A percentile compares a stretch with the other conserved stretches of the same genome.
Evolutionary conservation across 2,888 invertebrate genomes (phyloP).

Genomic region (Tricholauxania praeusta): DNA sequence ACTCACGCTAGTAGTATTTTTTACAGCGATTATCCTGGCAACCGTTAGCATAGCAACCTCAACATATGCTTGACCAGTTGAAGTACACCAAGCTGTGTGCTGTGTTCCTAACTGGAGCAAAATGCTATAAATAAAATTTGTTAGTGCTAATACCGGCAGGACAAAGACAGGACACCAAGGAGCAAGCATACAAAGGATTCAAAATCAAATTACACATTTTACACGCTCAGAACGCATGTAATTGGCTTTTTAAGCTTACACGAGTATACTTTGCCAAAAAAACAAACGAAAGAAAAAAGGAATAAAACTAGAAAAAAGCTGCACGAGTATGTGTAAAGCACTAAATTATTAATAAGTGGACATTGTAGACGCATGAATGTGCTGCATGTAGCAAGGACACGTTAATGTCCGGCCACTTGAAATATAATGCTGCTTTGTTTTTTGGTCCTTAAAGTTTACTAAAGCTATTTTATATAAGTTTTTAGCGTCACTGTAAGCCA

Average conservation of each 20-base stretch:
- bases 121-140: constrained; percentile 21
- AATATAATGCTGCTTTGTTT: not conserved
- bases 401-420: not conserved
- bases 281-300: not conserved
- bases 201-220: constrained; percentile 63
- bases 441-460: not conserved
- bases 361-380: constrained; percentile 11
- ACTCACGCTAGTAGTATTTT: not conserved
- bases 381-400: not conserved
- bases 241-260: constrained; percentile 63
- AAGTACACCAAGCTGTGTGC: not conserved
- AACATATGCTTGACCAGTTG: constrained; percentile 26
- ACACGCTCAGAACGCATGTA: constrained; percentile 66
- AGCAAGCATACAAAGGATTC: constrained; percentile 42
- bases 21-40: constrained; percentile 22
- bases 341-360: constrained; percentile 35
- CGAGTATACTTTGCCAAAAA: constrained; percentile 19
- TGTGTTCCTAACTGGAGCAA: not conserved
- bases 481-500: too few species aligned
- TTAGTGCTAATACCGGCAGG: not conserved
- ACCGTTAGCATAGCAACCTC: constrained; percentile 29
- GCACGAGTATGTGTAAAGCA: constrained; percentile 26
- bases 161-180: constrained; percentile 15
- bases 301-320: constrained; percentile 14
- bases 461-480: too few species aligned